These are phyloP conservation scores for Cyclophora punctaria DNA, from an alignment of 2,888 invertebrate genomes.

Conservation along the genomic window DNA sequence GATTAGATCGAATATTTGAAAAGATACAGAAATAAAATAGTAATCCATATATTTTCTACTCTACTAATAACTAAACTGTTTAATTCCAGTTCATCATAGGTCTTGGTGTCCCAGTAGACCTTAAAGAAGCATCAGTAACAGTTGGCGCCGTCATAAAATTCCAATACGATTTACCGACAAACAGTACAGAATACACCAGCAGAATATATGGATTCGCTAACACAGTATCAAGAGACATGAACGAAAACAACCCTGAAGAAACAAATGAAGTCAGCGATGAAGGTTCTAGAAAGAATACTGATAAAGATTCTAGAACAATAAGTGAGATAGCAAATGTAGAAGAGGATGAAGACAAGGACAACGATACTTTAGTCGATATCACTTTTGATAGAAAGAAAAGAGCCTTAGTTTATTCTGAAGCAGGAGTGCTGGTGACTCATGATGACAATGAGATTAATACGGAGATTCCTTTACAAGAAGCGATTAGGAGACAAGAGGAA, in stretches of 20 bases:
- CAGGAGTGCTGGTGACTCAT: slow-evolving; percentile 33
- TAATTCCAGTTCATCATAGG: slow-evolving; percentile 77
- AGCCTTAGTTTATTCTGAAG: slow-evolving; percentile 52
- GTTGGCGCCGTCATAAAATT: slow-evolving; percentile 80
- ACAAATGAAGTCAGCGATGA: slow-evolving; percentile 24
- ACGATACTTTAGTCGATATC: slow-evolving; percentile 56
- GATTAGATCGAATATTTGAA: too few species aligned
- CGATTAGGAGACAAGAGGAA: slow-evolving; percentile 66
- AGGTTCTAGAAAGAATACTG: slow-evolving; percentile 25
- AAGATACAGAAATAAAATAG: too few species aligned
- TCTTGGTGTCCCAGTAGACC: slow-evolving; percentile 79
- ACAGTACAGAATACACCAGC: slow-evolving; percentile 74
- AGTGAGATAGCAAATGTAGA: slow-evolving; percentile 20
- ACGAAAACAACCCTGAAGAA: slow-evolving; percentile 26
- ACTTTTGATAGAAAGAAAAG: slow-evolving; percentile 52
- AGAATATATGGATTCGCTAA: slow-evolving; percentile 62
- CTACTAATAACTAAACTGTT: neutral
- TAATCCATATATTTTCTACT: too few species aligned
- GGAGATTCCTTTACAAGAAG: slow-evolving; percentile 56
- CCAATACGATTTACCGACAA: slow-evolving; percentile 79
- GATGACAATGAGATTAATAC: slow-evolving; percentile 32
- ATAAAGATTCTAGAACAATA: slow-evolving; percentile 25
- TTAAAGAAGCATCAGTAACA: slow-evolving; percentile 77
- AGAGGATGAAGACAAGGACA: slow-evolving; percentile 30
- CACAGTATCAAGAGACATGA: slow-evolving; percentile 60